A percentile compares a stretch with the other conserved stretches of the same genome.
phyloP scores from a whole-genome alignment of 2,888 invertebrate species.

The Heliconius hortense region DNA sequence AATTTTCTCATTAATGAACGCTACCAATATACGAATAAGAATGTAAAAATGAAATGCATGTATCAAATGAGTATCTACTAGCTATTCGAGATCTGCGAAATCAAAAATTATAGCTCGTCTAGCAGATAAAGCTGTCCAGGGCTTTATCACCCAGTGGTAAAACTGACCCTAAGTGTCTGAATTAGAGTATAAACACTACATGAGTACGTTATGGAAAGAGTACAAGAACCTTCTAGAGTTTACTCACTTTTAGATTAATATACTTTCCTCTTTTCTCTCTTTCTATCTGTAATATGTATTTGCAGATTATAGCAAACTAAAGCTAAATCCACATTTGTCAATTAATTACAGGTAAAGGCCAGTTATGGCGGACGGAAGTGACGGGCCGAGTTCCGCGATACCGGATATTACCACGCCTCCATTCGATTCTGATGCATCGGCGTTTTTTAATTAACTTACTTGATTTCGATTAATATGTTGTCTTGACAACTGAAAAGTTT shows the following conservation, averaged over 20 bases:
- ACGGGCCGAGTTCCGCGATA: slow-evolving; percentile 43
- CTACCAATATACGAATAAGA: too few species aligned
- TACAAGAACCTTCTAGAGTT: too few species aligned
- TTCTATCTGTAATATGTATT: not conserved
- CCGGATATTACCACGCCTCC: slow-evolving; percentile 46
- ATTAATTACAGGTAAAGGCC: slow-evolving; percentile 38
- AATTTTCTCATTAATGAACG: too few species aligned
- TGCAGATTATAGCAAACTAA: not conserved
- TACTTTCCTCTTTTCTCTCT: not conserved
- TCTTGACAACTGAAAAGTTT: not conserved
- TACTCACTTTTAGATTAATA: not conserved
- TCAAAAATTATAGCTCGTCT: too few species aligned
- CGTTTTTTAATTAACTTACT: slow-evolving; percentile 31
- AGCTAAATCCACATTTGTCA: slow-evolving; percentile 37
- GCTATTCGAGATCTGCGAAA: too few species aligned
- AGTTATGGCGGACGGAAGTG: slow-evolving; percentile 43
- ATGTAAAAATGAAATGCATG: too few species aligned
- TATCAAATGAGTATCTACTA: too few species aligned
- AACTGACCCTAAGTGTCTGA: too few species aligned
- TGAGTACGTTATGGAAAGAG: too few species aligned
- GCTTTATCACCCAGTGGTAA: too few species aligned
- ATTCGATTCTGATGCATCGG: slow-evolving; percentile 35
- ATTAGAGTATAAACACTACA: too few species aligned
- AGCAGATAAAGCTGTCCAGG: too few species aligned
- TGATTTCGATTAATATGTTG: not conserved